Evolutionary conservation across 2,888 invertebrate species (phyloP).

Genomic region (Halictus quadricinctus): DNA sequence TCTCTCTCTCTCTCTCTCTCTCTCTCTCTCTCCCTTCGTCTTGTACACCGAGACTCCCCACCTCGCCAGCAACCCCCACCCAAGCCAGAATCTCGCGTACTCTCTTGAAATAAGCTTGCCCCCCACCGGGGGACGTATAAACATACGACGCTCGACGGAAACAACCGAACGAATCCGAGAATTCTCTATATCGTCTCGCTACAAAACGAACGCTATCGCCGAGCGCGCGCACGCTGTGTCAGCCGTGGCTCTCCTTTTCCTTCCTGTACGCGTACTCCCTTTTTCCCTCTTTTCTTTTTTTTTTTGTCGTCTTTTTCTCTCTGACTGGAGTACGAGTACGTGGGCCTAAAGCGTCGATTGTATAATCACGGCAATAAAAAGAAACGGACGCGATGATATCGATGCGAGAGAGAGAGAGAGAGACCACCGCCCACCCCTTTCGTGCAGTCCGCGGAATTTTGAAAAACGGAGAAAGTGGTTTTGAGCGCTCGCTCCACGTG

Average conservation of each 20-base stretch:
- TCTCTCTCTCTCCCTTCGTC: conserved; percentile 30
- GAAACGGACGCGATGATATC: conserved; percentile 66
- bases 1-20: conserved; percentile 44
- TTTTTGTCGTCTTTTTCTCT: background rate
- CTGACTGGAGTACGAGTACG: background rate
- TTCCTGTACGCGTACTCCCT: conserved; percentile 1
- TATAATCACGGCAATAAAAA: conserved; percentile 69
- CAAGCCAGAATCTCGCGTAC: background rate
- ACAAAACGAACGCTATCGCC: conserved; percentile 63
- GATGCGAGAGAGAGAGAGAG: conserved; percentile 58
- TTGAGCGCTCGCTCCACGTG: background rate
- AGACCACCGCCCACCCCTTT: conserved; percentile 41
- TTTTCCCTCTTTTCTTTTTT: background rate
- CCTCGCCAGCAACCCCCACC: conserved; percentile 32
- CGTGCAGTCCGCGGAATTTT: background rate
- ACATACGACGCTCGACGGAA: conserved; percentile 41
- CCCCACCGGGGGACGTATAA: conserved; percentile 28
- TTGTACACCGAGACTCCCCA: background rate
- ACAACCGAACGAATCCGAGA: conserved; percentile 68
- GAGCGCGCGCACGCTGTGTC: conserved; percentile 56
- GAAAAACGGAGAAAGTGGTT: background rate
- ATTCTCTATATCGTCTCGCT: conserved; percentile 70
- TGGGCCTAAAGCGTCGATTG: conserved; percentile 67
- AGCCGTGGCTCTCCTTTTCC: conserved; percentile 47
- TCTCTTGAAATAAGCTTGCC: conserved; percentile 58